A percentile compares a stretch with the other conserved stretches of the same genome.
Conservation (phyloP, 2,888 invertebrate genomes). For the Chorisops tibialis region DNA sequence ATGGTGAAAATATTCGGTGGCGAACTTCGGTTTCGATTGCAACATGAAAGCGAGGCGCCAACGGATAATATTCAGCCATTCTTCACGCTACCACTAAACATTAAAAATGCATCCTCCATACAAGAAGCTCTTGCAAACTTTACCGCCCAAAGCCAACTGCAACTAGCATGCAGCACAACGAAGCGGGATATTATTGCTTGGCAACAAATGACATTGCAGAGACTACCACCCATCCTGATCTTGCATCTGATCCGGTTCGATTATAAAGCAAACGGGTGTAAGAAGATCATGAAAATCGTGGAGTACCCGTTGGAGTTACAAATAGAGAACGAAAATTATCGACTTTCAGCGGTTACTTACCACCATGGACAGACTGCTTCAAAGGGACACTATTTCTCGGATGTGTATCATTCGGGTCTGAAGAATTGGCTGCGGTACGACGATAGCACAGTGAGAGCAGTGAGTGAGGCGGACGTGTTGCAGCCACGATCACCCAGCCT, state of each 20-base stretch:
- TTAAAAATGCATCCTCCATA: slow-evolving; percentile 82
- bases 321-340: slow-evolving; percentile 85
- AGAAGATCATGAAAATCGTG: slow-evolving; percentile 87
- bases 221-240: slow-evolving; percentile 82
- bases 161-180: slow-evolving; percentile 78
- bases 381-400: slow-evolving; percentile 93
- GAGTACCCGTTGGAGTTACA: slow-evolving; percentile 88
- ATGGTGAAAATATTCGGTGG: slow-evolving; percentile 92
- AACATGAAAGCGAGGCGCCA: slow-evolving; percentile 62
- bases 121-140: slow-evolving; percentile 83
- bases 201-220: slow-evolving; percentile 85
- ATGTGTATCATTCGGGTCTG: slow-evolving; percentile 87
- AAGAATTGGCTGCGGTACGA: slow-evolving; percentile 92
- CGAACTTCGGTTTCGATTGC: slow-evolving; percentile 78
- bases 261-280: slow-evolving; percentile 80
- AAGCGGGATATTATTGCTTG: slow-evolving; percentile 83
- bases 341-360: slow-evolving; percentile 92
- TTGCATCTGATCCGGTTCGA: slow-evolving; percentile 94
- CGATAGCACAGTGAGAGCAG: slow-evolving; percentile 79
- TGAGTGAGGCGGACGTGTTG: slow-evolving; percentile 75
- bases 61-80: slow-evolving; percentile 94
- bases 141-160: slow-evolving; percentile 78
- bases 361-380: slow-evolving; percentile 94
- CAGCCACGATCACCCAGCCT: slow-evolving; percentile 82
- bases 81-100: slow-evolving; percentile 91